Percentiles rank a stretch among this genome's conserved stretches.
Conservation (phyloP, 2,113 vertebrate genomes). For the Sigmodon hispidus region DNA sequence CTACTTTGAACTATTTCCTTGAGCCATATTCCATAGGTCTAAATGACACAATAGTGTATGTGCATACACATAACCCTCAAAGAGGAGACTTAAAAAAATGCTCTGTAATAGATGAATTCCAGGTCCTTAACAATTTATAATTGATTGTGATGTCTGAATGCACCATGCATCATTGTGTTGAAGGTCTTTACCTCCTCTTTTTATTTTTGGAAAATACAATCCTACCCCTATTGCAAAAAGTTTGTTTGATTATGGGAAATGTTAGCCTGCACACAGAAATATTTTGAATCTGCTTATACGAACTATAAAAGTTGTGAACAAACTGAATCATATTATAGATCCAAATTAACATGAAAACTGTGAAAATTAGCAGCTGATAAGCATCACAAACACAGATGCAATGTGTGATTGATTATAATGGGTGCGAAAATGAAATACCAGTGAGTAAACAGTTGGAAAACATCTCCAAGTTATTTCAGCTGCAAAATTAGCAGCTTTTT, state of each 20-base stretch:
- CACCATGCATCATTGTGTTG: neutral
- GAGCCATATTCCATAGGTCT: neutral
- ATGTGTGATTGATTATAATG: neutral
- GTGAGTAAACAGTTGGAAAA: neutral
- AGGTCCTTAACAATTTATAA: too few species aligned
- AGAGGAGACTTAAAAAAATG: too few species aligned
- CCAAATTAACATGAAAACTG: constrained; percentile 42
- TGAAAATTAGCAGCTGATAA: constrained; percentile 2
- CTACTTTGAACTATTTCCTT: neutral
- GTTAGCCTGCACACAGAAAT: neutral
- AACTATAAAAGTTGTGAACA: neutral
- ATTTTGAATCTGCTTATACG: neutral
- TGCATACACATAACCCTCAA: neutral
- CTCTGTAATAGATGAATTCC: neutral
- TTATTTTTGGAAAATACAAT: neutral
- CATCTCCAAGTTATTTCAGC: neutral
- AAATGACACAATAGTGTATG: neutral
- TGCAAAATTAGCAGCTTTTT: neutral
- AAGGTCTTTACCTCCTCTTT: neutral
- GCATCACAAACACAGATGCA: constrained; percentile 18
- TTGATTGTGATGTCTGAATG: neutral
- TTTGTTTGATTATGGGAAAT: neutral
- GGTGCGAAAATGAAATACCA: neutral
- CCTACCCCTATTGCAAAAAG: fast-evolving
- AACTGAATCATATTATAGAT: neutral